phyloP scores from a whole-genome alignment of 2,113 vertebrate species.

The Castor canadensis region DNA sequence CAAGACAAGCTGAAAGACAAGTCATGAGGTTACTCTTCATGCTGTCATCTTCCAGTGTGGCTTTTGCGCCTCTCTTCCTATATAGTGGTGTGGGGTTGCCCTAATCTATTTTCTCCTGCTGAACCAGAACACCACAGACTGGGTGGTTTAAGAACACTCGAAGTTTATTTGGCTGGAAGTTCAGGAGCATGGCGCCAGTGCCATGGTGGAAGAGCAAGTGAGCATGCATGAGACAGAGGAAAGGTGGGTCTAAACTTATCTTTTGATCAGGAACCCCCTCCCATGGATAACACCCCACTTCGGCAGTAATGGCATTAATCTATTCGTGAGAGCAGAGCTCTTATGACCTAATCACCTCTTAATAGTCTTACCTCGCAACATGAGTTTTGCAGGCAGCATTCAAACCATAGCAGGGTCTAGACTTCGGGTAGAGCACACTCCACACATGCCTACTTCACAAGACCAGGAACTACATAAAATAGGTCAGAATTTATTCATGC shows the following conservation, averaged over 20 bases:
- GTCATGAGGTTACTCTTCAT: neutral
- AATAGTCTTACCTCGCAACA: neutral
- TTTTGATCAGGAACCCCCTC: neutral
- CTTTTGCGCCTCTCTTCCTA: neutral
- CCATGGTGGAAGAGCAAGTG: neutral
- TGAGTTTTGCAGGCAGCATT: neutral
- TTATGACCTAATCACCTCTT: neutral
- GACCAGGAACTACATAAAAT: neutral
- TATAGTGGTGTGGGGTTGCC: neutral
- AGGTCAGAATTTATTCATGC: neutral
- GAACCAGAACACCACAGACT: neutral
- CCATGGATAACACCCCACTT: neutral
- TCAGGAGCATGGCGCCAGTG: neutral
- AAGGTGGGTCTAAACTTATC: neutral
- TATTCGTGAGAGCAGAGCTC: too few relatives aligned
- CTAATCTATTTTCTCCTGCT: neutral
- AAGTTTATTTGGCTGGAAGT: neutral
- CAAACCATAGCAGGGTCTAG: neutral
- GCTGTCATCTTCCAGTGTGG: neutral
- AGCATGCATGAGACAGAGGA: neutral
- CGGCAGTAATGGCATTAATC: neutral
- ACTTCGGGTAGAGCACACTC: neutral
- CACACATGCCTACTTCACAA: neutral
- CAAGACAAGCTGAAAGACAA: neutral
- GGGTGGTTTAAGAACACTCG: neutral